These are phyloP conservation scores for Pseudococcus viburni DNA, from an alignment of 2,888 invertebrate species.

Conservation along the genomic window DNA sequence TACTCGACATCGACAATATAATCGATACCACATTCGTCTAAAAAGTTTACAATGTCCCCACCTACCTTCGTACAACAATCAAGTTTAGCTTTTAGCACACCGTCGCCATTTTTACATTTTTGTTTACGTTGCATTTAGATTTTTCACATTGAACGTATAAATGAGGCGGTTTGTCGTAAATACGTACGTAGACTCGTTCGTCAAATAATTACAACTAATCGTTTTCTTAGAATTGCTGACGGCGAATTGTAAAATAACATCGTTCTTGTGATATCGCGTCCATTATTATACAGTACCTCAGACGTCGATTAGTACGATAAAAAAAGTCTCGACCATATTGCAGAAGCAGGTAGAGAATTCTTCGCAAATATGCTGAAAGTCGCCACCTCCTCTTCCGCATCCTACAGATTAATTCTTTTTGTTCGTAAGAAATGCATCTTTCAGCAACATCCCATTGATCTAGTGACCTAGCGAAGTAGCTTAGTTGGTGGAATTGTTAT, in stretches of 20 bases:
- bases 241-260: slow-evolving; percentile 24
- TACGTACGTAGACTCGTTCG: background rate
- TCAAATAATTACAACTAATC: slow-evolving; percentile 33
- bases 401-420: background rate
- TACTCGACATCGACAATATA: background rate
- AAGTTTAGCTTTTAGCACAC: background rate
- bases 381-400: background rate
- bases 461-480: no score
- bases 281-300: background rate
- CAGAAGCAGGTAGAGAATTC: background rate
- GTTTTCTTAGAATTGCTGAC: slow-evolving; percentile 37
- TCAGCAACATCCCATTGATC: no score
- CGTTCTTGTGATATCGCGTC: background rate
- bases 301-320: background rate
- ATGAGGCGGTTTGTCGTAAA: background rate
- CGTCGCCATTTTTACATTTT: slow-evolving; percentile 20
- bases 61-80: background rate
- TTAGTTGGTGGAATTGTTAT: no score
- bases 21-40: background rate
- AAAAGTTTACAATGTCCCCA: background rate
- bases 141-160: background rate
- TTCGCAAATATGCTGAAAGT: background rate
- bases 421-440: background rate
- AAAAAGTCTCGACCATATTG: background rate
- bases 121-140: slow-evolving; percentile 27